phyloP scores from a whole-genome alignment of 2,113 vertebrate genomes.

The Anoplopoma fimbria region DNA sequence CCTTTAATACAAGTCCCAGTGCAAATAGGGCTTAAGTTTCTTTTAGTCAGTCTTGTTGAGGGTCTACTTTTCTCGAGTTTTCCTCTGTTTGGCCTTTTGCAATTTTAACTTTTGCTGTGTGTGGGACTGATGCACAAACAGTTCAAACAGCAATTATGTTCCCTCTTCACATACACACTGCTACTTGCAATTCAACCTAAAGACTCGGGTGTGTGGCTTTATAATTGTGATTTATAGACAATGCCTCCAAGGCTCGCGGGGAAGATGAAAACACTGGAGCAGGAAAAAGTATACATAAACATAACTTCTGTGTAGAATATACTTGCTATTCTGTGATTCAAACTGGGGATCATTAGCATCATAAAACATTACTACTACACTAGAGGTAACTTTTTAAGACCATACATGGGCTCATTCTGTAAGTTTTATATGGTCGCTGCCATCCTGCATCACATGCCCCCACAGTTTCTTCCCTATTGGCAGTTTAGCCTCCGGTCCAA shows the following conservation, averaged over 20 bases:
- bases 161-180: constrained; percentile 3
- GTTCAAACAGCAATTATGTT: constrained; percentile 24
- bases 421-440: neutral
- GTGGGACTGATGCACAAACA: neutral
- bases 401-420: neutral
- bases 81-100: neutral
- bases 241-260: neutral
- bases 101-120: neutral
- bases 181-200: constrained; percentile 23
- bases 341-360: neutral
- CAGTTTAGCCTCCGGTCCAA: neutral
- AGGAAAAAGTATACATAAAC: neutral
- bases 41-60: neutral
- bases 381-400: neutral
- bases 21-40: neutral
- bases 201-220: constrained; percentile 22
- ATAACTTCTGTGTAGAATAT: neutral
- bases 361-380: neutral
- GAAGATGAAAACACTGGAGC: constrained; percentile 2
- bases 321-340: neutral
- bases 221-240: constrained; percentile 28
- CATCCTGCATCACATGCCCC: constrained; percentile 3
- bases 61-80: neutral
- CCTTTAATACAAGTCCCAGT: neutral
- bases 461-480: neutral